Conservation (phyloP, 2,797 vertebrate genomes). For the Pelochelys cantorii region DNA sequence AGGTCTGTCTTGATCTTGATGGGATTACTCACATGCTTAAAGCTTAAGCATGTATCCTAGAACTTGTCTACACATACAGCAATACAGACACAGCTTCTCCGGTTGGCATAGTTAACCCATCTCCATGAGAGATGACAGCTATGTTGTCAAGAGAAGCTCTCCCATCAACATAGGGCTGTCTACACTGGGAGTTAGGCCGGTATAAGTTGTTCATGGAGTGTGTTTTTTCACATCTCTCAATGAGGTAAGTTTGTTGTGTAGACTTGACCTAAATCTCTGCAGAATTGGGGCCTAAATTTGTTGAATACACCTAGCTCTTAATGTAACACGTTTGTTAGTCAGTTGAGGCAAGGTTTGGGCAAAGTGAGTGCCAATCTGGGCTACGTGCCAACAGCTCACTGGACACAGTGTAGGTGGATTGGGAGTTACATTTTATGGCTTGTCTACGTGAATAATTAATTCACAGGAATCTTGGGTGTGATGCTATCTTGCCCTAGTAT, state of each 20-base stretch:
- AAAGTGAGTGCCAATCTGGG: rapidly evolving
- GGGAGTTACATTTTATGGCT: rapidly evolving
- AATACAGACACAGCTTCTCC: too few relatives aligned
- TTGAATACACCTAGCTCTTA: rapidly evolving
- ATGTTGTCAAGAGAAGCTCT: not conserved
- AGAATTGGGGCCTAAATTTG: rapidly evolving
- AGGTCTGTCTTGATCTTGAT: not conserved
- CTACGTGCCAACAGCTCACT: rapidly evolving
- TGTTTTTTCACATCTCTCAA: not conserved
- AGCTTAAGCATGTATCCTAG: rapidly evolving
- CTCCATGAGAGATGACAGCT: not conserved
- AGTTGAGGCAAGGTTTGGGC: rapidly evolving
- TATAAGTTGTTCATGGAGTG: not conserved
- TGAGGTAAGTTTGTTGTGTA: not conserved
- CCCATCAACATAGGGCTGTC: not conserved
- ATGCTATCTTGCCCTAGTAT: not conserved
- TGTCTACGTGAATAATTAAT: not conserved
- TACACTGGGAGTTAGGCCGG: not conserved
- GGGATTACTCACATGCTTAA: not conserved
- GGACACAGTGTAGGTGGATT: not conserved
- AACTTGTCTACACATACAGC: too few relatives aligned
- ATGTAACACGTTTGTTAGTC: rapidly evolving
- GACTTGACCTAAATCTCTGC: not conserved
- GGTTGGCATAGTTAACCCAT: not conserved
- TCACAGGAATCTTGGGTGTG: not conserved